These are phyloP conservation scores for Octomys mimax DNA, from an alignment of 2,797 vertebrate species.

Conservation along the genomic window DNA sequence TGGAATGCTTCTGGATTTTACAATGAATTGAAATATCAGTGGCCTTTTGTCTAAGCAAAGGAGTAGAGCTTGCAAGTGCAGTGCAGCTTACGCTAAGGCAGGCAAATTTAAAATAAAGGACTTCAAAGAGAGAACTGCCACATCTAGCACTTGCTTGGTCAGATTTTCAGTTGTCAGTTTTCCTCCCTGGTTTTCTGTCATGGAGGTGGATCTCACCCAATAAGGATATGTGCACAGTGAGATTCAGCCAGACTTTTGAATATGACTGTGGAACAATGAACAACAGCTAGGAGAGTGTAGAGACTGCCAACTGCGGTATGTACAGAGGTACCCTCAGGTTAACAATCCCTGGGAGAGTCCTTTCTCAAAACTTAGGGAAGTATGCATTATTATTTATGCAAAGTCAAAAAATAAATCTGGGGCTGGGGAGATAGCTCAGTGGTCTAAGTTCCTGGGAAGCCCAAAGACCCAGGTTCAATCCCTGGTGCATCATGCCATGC, in stretches of 20 bases:
- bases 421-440: too few relatives aligned
- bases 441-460: too few relatives aligned
- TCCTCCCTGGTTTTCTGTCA: neutral
- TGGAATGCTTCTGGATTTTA: neutral
- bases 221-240: neutral
- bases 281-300: neutral
- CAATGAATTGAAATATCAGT: neutral
- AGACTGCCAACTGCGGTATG: neutral
- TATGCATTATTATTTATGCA: neutral
- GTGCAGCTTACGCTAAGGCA: neutral
- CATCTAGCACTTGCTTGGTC: neutral
- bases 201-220: neutral
- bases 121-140: neutral
- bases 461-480: too few relatives aligned
- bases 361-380: neutral
- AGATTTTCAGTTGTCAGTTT: neutral
- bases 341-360: neutral
- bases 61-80: neutral
- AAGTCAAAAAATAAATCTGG: neutral
- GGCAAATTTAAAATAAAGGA: constrained; percentile 24
- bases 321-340: neutral
- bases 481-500: too few relatives aligned
- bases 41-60: neutral
- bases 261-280: neutral
- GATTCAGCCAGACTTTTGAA: neutral